Percentiles rank a stretch among this genome's conserved stretches.
phyloP scores from a whole-genome alignment of 2,888 invertebrate species.

The Theodoxus fluviatilis region DNA sequence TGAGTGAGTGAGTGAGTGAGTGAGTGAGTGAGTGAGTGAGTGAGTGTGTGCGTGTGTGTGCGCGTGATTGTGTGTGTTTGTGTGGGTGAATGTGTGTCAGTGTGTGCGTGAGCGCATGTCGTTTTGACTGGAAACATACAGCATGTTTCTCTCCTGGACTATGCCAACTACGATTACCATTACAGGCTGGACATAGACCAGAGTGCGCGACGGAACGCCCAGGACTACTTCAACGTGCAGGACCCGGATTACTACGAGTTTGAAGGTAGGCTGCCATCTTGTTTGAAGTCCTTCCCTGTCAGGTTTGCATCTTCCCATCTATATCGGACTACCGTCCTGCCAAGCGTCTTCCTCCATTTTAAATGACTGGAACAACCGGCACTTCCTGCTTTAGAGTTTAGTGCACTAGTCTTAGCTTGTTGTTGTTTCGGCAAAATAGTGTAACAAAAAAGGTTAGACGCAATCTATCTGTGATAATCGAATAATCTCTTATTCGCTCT shows the following conservation, averaged over 20 bases:
- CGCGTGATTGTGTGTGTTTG: background rate
- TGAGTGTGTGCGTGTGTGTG: background rate
- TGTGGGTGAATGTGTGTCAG: too few relatives aligned
- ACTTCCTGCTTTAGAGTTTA: background rate
- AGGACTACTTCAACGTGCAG: constrained; percentile 58
- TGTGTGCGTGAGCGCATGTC: too few relatives aligned
- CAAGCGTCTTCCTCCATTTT: too few relatives aligned
- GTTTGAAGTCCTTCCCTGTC: background rate
- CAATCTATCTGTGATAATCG: too few relatives aligned
- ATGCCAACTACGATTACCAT: too few relatives aligned
- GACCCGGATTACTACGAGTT: constrained; percentile 63
- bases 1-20: background rate
- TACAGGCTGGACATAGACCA: constrained; percentile 60
- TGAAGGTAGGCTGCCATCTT: constrained; percentile 42
- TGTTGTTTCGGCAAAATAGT: too few relatives aligned
- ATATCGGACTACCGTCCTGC: too few relatives aligned
- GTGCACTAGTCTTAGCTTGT: background rate
- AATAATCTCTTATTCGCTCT: too few relatives aligned
- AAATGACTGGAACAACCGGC: background rate
- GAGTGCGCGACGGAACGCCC: constrained; percentile 57
- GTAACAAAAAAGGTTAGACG: too few relatives aligned
- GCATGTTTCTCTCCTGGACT: too few relatives aligned
- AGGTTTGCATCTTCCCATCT: too few relatives aligned
- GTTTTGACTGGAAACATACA: background rate
- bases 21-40: background rate